Evolutionary conservation across 2,888 invertebrate species (phyloP), one percentile per base, ranked within the genome.

Genomic region (Leptothorax acervorum): DNA sequence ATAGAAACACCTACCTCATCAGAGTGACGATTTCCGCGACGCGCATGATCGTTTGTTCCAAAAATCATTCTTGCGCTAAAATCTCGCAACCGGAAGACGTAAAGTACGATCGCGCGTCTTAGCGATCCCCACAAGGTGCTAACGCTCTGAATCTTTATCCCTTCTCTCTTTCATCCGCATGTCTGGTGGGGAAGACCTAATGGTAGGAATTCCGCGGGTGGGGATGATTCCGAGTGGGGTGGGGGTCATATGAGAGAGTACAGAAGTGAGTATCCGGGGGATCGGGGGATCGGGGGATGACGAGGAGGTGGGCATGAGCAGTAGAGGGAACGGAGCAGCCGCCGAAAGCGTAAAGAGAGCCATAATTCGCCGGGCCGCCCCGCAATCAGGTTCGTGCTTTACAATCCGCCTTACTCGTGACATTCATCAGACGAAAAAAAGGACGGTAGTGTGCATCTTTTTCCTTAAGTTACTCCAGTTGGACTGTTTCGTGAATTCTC

Each of bases 361-460:
- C 93, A 94, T 93, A 93, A 93, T 93, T 94, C 94, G 93, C 93
- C 93, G 92, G 92, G 93, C 94, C 93, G 94, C 93, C 92, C 92
- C 93, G 93, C 93, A 93, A 93, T 93, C 93, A 94, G 94, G 93
- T 93, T 94, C 93, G 86, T 92, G 90, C 92, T 88, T 91, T 87
- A 86, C 74, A 86, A 84, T 35, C 90, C 85, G 86, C 86, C 86
- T 86, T 85, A 86, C 83, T 82, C 84, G 73, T 18, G 57, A 60
- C 42, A 86, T 86, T 63, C 63, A 3, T 48, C 85, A 79, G 76
- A 87, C 87, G 88, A 85, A 85, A 84, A 87, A 88, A 68, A 55
- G 87, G 88, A 90, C 90, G 90, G 85, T 86, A 87, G 90, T 90
- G 90, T 66, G 53, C 81, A 86, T 87, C 84, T 89, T 90, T 88